Conservation (phyloP, 2,113 vertebrate genomes). For the Anser brachyrhynchus region DNA sequence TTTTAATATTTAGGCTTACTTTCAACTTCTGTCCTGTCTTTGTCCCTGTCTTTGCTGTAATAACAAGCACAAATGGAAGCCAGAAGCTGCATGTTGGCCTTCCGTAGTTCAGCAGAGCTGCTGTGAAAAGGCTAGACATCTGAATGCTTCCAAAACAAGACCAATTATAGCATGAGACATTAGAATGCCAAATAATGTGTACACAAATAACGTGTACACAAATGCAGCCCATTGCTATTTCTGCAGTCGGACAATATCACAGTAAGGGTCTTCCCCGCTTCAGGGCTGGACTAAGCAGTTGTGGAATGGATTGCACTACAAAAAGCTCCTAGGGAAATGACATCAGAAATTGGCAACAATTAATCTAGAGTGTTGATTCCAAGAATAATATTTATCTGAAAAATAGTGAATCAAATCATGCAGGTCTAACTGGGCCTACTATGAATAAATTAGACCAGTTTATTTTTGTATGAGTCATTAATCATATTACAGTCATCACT, state of each 20-base stretch:
- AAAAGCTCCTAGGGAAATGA: not conserved
- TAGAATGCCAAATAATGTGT: not conserved
- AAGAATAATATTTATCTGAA: constrained; percentile 33
- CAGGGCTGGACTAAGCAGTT: not conserved
- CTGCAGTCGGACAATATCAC: not conserved
- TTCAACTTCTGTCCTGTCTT: not conserved
- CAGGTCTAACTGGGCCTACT: not conserved
- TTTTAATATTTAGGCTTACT: not conserved
- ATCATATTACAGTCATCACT: not conserved
- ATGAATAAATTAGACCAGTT: not conserved
- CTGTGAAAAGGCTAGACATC: not conserved
- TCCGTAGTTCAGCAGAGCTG: not conserved
- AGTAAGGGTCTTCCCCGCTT: not conserved
- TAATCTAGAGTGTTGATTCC: not conserved
- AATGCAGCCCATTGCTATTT: not conserved
- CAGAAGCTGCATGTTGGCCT: not conserved
- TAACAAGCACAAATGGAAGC: not conserved
- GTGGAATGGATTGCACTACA: not conserved
- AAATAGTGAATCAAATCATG: not conserved
- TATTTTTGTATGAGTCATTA: constrained; percentile 15
- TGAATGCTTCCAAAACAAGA: not conserved
- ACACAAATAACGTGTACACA: not conserved
- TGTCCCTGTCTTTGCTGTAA: not conserved
- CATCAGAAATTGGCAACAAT: not conserved
- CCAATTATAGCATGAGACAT: not conserved